Conservation (phyloP, 2,797 vertebrate genomes). For the Parauchenoglanis ngamensis region DNA sequence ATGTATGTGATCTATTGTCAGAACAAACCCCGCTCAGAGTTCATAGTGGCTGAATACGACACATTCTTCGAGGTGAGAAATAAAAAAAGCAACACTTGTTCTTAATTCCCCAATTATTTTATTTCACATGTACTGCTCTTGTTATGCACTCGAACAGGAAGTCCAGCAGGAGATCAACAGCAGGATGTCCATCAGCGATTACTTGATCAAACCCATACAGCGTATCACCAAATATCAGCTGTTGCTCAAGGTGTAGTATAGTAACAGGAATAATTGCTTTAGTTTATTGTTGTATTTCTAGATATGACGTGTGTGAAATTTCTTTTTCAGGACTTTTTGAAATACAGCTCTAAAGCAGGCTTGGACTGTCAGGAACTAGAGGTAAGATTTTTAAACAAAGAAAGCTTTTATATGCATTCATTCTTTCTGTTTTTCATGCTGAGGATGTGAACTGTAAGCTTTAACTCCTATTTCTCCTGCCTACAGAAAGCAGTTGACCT, state of each 20-base stretch:
- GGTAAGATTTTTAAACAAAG: slow-evolving; percentile 66
- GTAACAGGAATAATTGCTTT: not conserved
- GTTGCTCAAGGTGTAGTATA: slow-evolving; percentile 85
- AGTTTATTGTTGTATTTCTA: not conserved
- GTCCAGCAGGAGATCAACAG: slow-evolving; percentile 92
- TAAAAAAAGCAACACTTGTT: not conserved
- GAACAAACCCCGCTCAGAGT: slow-evolving; percentile 95
- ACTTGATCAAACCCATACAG: slow-evolving; percentile 97
- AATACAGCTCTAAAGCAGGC: slow-evolving; percentile 92
- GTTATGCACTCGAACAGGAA: slow-evolving; percentile 75
- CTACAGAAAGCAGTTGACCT: slow-evolving; percentile 92
- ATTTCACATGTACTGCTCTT: not conserved
- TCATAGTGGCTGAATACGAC: slow-evolving; percentile 92
- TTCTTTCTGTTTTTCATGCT: not conserved
- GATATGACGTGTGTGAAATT: not conserved
- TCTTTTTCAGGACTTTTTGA: slow-evolving; percentile 85
- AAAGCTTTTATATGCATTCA: not conserved
- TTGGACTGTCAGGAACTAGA: slow-evolving; percentile 90
- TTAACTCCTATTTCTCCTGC: not conserved
- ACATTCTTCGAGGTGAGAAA: slow-evolving; percentile 90
- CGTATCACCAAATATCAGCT: slow-evolving; percentile 98
- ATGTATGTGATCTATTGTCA: slow-evolving; percentile 98
- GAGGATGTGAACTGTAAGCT: not conserved
- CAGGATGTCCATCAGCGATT: slow-evolving; percentile 91
- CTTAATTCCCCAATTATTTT: not conserved